Base-by-base conservation (phyloP, 2,888 invertebrate genomes). In the Anthophora plumipes region DNA sequence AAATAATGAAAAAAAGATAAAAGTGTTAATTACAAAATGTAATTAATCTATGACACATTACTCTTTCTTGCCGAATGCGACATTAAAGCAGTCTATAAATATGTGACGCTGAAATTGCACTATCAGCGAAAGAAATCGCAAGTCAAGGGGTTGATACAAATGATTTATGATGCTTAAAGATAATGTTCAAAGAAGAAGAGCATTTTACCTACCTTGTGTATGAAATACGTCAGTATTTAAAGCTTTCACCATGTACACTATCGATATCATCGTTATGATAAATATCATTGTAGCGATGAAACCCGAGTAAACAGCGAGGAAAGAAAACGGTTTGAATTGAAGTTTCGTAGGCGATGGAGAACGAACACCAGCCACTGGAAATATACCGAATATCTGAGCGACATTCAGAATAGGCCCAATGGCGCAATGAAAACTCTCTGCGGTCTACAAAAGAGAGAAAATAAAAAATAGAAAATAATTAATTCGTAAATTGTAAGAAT, bases 301-400 rank as follows among this genome's bases (percentile, higher is more conserved):
- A 17, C 78, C 71, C 0, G 91, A 82, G 70, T 92, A 92, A 41
- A 88, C n/a, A 11, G 88, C 84, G 37, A 89, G 84, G 20, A 88
- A 77, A 0, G 92, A 90, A 5, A 83, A 64, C 75, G 57, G 87
- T 12, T 60, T 77, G 69, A 91, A 93, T 0, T 68, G 67, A 4
- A 93, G 86, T 31, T 89, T 87, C 48, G 72, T 73, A 0, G 91
- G 87, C 0, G 89, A 88, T 1, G 83, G 37, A 0, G 87, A 74
- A 8, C 89, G 82, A 17, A 93, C 78, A 2, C 91, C 91, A 1
- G 73, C 63, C 5, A 93, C 76, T 0, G 93, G 93, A 25, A 93
- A 83, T 0, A 93, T 9, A 6, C 93, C 93, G 55, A 93, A 93
- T 70, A 90, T 83, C 85, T 93, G 93, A 4, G 93, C 92, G 11